phyloP scores from a whole-genome alignment of 2,888 invertebrate species.

The Nephrotoma flavescens region DNA sequence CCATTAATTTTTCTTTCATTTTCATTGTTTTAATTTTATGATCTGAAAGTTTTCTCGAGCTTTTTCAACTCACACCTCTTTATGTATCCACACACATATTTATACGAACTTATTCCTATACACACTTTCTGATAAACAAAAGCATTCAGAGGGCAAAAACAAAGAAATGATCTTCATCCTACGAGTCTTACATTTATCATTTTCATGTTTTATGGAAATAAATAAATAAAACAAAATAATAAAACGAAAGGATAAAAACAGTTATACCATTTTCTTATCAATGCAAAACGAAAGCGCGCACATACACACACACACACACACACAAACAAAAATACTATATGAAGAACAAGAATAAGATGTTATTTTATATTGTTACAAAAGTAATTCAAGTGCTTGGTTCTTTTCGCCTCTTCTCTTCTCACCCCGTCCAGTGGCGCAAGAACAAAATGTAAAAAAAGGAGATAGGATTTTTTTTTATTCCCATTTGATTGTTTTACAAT shows the following conservation, averaged over 20 bases:
- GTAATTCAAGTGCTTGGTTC: background rate
- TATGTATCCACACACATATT: background rate
- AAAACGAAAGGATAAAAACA: background rate
- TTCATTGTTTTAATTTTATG: background rate
- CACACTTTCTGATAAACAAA: background rate
- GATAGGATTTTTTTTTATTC: background rate
- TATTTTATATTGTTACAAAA: background rate
- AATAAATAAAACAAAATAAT: background rate
- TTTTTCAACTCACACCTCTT: background rate
- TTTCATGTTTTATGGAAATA: background rate
- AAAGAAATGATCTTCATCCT: background rate
- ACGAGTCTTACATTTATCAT: background rate
- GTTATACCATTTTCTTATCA: background rate
- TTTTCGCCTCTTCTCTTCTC: background rate
- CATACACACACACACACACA: background rate
- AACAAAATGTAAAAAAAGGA: background rate
- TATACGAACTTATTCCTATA: background rate
- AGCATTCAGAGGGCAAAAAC: background rate
- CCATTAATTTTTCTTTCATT: background rate
- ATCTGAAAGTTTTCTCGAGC: background rate
- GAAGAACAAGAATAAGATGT: background rate
- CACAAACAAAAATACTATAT: background rate
- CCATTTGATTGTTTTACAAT: background rate
- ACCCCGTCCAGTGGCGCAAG: background rate
- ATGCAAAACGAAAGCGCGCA: background rate